Evolutionary conservation across 2,797 vertebrate species (phyloP).

Genomic region (Ciconia nigra): DNA sequence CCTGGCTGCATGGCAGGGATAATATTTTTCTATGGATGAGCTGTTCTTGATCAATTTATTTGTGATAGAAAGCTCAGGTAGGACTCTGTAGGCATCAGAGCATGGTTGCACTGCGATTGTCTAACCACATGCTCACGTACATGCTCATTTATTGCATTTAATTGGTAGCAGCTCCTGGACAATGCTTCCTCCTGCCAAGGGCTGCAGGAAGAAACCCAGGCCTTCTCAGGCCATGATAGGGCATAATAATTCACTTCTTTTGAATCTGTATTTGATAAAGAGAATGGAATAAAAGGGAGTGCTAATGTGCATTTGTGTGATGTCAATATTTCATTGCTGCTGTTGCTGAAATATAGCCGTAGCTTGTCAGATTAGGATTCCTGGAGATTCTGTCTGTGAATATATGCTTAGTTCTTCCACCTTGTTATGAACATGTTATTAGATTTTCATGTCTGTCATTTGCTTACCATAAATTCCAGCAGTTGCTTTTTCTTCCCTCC

Average conservation of each 20-base stretch:
- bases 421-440: background rate
- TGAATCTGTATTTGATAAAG: background rate
- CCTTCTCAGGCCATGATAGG: background rate
- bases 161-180: background rate
- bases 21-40: slow-evolving; percentile 2
- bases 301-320: background rate
- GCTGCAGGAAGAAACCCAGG: background rate
- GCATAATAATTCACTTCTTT: background rate
- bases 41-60: slow-evolving; percentile 6
- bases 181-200: background rate
- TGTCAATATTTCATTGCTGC: background rate
- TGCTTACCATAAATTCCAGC: background rate
- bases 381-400: background rate
- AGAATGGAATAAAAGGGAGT: background rate
- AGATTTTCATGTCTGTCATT: background rate
- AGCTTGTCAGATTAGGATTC: background rate
- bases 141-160: background rate
- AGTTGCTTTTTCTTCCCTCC: background rate
- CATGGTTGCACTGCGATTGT: background rate
- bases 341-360: background rate
- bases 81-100: background rate
- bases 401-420: background rate
- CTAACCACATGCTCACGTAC: background rate
- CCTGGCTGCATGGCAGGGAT: background rate
- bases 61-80: background rate